Conservation (phyloP, 2,113 vertebrate genomes). For the Pelmatolapia mariae region DNA sequence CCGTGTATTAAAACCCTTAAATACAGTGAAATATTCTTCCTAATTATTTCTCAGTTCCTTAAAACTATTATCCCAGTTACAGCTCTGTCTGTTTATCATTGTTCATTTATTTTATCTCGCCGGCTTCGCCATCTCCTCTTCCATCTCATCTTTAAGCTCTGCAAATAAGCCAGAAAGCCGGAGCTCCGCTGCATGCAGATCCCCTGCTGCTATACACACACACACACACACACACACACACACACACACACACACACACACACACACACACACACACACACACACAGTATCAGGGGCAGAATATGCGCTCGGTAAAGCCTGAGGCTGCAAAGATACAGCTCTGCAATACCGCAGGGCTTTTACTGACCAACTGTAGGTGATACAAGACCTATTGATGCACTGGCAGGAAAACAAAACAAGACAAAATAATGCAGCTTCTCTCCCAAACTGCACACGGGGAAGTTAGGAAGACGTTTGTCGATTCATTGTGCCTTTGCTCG, state of each 20-base stretch:
- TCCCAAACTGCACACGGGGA: not conserved
- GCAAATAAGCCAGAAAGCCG: conserved; percentile 34
- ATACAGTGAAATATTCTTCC: not conserved
- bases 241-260: too few species aligned
- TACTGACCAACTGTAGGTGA: conserved; percentile 6
- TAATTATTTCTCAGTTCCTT: not conserved
- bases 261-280: not conserved
- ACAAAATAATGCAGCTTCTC: not conserved
- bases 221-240: not conserved
- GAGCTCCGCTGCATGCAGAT: conserved; percentile 37
- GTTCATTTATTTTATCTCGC: not conserved
- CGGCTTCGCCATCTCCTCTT: not conserved
- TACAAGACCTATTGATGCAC: not conserved
- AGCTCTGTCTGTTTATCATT: not conserved
- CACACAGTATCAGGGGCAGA: not conserved
- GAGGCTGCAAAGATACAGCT: conserved; percentile 10
- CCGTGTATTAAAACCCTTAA: not conserved
- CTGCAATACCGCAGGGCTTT: not conserved
- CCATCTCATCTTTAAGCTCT: conserved; percentile 33
- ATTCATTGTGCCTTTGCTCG: not conserved
- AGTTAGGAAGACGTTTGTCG: not conserved
- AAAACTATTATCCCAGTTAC: not conserved
- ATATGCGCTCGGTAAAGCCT: not conserved
- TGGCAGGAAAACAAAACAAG: not conserved
- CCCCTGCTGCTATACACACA: conserved; percentile 28